Evolutionary conservation across 2,113 vertebrate species (phyloP).

Genomic region (Rhinoderma darwinii): DNA sequence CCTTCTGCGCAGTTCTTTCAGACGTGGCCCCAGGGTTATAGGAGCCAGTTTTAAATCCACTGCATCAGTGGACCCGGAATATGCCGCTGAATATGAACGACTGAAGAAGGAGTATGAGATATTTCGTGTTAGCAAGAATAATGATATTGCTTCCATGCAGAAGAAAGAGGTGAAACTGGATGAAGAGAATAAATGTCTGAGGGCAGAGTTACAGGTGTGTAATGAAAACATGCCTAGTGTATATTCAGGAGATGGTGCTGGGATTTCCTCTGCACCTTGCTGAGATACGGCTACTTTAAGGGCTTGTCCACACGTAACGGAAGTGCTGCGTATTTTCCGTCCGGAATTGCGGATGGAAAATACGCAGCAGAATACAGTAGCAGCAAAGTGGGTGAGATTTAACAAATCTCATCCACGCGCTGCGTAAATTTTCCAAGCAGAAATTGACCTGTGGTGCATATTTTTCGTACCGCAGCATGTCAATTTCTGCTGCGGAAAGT

Average conservation of each 20-base stretch:
- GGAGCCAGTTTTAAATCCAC: slow-evolving; percentile 97
- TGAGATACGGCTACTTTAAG: not conserved
- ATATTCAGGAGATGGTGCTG: not conserved
- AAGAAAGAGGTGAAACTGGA: slow-evolving; percentile 93
- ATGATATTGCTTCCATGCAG: slow-evolving; percentile 93
- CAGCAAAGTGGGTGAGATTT: too few relatives aligned
- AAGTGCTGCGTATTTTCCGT: too few relatives aligned
- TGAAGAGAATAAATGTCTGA: slow-evolving; percentile 93
- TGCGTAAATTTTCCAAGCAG: too few relatives aligned
- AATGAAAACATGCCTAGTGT: not conserved
- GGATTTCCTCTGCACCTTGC: not conserved
- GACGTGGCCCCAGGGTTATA: slow-evolving; percentile 82
- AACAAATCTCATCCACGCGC: too few relatives aligned
- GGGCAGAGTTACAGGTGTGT: slow-evolving; percentile 92
- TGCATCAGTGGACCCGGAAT: slow-evolving; percentile 93
- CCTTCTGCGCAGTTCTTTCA: slow-evolving; percentile 88
- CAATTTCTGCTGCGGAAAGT: too few relatives aligned
- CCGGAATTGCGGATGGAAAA: too few relatives aligned
- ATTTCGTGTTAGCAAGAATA: slow-evolving; percentile 96
- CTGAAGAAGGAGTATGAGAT: slow-evolving; percentile 98
- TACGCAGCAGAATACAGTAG: too few relatives aligned
- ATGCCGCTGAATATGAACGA: slow-evolving; percentile 89
- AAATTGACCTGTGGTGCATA: too few relatives aligned
- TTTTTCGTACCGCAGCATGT: too few relatives aligned
- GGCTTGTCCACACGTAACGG: too few relatives aligned